These are phyloP conservation scores for Zygaena filipendulae DNA, from an alignment of 2,888 invertebrate species.

Conservation along the genomic window DNA sequence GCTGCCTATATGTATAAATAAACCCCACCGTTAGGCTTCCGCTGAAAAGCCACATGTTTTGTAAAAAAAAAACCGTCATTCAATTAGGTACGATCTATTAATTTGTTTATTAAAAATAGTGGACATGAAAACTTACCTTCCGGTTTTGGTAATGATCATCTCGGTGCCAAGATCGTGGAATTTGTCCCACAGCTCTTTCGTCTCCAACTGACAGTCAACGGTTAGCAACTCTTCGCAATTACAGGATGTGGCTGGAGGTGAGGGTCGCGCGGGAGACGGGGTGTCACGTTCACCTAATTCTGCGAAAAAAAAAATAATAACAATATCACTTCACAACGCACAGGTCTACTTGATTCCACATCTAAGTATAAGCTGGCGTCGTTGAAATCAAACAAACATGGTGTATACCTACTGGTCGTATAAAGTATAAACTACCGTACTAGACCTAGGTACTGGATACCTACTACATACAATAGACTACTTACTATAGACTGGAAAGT, in stretches of 20 bases:
- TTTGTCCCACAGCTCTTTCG: slow-evolving; percentile 97
- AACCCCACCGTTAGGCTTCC: no score
- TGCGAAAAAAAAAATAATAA: slow-evolving; percentile 19
- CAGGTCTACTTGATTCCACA: slow-evolving; percentile 5
- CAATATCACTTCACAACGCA: slow-evolving; percentile 1
- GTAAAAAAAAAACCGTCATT: no score
- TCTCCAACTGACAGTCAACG: slow-evolving; percentile 93
- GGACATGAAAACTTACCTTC: slow-evolving; percentile 82
- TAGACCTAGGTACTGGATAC: no score
- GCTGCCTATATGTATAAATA: no score
- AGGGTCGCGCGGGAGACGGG: slow-evolving; percentile 53
- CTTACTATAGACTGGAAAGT: no score
- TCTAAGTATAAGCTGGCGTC: slow-evolving; percentile 7
- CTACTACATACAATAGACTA: no score
- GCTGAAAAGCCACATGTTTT: no score
- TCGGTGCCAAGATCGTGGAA: slow-evolving; percentile 95
- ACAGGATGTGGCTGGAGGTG: slow-evolving; percentile 69
- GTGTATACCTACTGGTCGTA: no score
- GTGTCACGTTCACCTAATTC: slow-evolving; percentile 62
- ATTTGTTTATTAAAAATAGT: no score
- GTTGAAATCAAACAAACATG: no score
- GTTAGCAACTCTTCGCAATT: slow-evolving; percentile 86
- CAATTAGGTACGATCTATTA: no score
- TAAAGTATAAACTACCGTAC: no score
- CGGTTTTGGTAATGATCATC: slow-evolving; percentile 98